These are phyloP conservation scores for Rhagium mordax DNA, from an alignment of 2,888 invertebrate species.

Conservation along the genomic window DNA sequence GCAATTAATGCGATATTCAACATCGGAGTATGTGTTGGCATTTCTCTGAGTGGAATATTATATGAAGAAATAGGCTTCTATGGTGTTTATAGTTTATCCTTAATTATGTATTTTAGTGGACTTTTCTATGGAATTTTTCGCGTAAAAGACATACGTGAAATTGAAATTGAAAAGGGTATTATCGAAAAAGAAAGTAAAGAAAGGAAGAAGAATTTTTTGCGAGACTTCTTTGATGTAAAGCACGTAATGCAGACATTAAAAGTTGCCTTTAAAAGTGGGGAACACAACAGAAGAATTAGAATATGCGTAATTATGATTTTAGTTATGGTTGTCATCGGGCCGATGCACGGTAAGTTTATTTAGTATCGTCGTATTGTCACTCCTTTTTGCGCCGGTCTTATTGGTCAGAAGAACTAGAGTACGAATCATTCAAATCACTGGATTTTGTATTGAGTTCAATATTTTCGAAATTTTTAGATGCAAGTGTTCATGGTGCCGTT, in stretches of 20 bases:
- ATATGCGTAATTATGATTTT: conserved; percentile 71
- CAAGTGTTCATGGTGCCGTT: too few species aligned
- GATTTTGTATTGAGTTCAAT: too few species aligned
- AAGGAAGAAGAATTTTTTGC: conserved; percentile 50
- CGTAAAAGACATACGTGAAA: conserved; percentile 58
- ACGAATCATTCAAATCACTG: too few species aligned
- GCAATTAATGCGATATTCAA: conserved; percentile 70
- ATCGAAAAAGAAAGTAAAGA: conserved; percentile 31
- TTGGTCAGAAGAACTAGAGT: too few species aligned
- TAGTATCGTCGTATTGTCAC: too few species aligned
- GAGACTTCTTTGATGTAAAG: conserved; percentile 67
- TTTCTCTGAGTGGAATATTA: conserved; percentile 71
- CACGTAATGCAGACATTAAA: conserved; percentile 72
- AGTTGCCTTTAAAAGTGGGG: conserved; percentile 72
- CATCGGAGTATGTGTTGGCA: conserved; percentile 72
- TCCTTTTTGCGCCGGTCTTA: too few species aligned
- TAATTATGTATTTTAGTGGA: conserved; percentile 68
- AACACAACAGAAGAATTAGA: conserved; percentile 68
- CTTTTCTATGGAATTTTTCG: conserved; percentile 70
- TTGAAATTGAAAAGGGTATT: conserved; percentile 28
- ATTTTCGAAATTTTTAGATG: too few species aligned
- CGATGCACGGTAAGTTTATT: conserved; percentile 71
- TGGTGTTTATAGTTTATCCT: conserved; percentile 72
- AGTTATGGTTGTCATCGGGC: conserved; percentile 72
- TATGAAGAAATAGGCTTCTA: conserved; percentile 71